Evolutionary conservation across 2,113 vertebrate species (phyloP).

Genomic region (Emydocephalus ijimae): DNA sequence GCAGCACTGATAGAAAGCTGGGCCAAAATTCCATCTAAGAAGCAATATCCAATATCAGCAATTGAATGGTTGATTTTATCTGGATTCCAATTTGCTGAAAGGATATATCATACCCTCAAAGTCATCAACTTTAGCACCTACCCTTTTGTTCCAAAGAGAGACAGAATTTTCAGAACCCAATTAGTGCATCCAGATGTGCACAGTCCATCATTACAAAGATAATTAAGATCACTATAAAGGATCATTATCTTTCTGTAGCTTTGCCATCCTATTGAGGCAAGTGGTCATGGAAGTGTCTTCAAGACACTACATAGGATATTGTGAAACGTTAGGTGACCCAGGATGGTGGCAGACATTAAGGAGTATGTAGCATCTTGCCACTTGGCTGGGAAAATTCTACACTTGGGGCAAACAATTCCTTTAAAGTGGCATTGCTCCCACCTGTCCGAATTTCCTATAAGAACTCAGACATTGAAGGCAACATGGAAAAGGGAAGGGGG

Average conservation of each 20-base stretch:
- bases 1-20: not conserved
- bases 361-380: not conserved
- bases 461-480: not conserved
- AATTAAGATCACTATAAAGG: not conserved
- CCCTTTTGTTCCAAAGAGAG: not conserved
- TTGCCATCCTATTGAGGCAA: not conserved
- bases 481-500: not conserved
- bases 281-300: not conserved
- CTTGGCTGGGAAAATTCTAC: not conserved
- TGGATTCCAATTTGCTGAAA: not conserved
- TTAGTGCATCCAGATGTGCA: not conserved
- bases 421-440: not conserved
- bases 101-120: not conserved
- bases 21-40: not conserved
- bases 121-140: not conserved
- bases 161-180: not conserved
- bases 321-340: not conserved
- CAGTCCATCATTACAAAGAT: not conserved
- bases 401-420: not conserved
- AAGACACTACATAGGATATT: not conserved
- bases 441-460: not conserved
- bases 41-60: not conserved
- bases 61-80: not conserved
- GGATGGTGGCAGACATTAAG: not conserved
- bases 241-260: not conserved